Percentiles rank a stretch among this genome's conserved stretches.
phyloP scores from a whole-genome alignment of 35 echinoderm and acorn worm genomes.

The Apostichopus japonicus region DNA sequence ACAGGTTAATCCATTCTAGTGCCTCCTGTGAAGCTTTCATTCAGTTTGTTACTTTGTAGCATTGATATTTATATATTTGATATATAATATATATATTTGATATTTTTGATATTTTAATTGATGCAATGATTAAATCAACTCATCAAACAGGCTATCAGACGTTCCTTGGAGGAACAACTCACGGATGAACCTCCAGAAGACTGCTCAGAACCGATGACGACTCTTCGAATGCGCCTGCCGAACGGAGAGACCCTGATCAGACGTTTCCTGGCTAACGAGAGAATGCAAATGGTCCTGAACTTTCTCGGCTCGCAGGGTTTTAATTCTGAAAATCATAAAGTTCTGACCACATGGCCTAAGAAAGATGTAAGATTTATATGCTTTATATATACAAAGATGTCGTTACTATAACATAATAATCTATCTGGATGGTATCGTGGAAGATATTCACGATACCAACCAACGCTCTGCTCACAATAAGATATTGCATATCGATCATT shows the following conservation, averaged over 20 bases:
- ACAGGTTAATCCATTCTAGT: too few relatives aligned
- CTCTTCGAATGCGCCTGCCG: constrained; percentile 81
- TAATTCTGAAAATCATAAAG: constrained; percentile 79
- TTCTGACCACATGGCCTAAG: constrained; percentile 90
- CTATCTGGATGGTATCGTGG: too few relatives aligned
- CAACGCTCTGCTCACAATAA: too few relatives aligned
- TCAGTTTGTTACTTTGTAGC: too few relatives aligned
- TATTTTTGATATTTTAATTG: too few relatives aligned
- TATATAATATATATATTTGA: too few relatives aligned
- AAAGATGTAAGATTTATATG: constrained; percentile 89
- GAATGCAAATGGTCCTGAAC: constrained; percentile 71
- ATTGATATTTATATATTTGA: too few relatives aligned
- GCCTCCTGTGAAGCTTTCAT: too few relatives aligned
- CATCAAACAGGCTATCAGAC: constrained; percentile 73
- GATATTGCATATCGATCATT: too few relatives aligned
- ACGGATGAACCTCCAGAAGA: constrained; percentile 74
- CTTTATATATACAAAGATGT: background rate
- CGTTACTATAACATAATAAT: too few relatives aligned
- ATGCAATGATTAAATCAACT: background rate
- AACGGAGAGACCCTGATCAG: constrained; percentile 78
- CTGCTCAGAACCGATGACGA: constrained; percentile 63
- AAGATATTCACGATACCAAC: too few relatives aligned
- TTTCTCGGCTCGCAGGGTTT: constrained; percentile 87
- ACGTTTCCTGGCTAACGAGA: constrained; percentile 73
- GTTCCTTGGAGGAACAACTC: constrained; percentile 83